Conservation (phyloP, 1,140 invertebrate species). For the Euborellia annulipes region DNA sequence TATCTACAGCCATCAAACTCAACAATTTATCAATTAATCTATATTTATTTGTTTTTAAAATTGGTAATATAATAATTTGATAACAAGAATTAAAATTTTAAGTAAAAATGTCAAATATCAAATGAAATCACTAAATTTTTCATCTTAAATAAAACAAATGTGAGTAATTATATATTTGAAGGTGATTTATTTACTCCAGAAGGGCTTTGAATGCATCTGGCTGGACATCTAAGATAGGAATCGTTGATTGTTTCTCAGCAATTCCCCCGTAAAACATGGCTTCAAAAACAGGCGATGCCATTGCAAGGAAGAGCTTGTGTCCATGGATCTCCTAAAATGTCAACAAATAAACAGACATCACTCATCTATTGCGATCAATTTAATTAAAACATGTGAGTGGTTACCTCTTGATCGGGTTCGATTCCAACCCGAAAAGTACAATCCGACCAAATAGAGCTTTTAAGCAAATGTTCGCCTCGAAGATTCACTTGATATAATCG, state of each 20-base stretch:
- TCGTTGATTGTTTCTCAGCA: conserved; percentile 51
- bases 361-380: not conserved
- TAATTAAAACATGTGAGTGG: not conserved
- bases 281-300: conserved; percentile 69
- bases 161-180: too few species aligned
- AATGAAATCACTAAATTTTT: too few species aligned
- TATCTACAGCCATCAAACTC: too few species aligned
- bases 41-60: too few species aligned
- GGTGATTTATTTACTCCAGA: conserved; percentile 46
- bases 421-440: conserved; percentile 67
- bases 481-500: conserved; percentile 47
- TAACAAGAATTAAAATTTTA: too few species aligned
- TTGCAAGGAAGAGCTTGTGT: conserved; percentile 65
- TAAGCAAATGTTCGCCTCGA: conserved; percentile 48
- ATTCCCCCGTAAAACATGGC: conserved; percentile 62
- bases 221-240: conserved; percentile 65
- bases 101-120: too few species aligned
- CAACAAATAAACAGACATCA: not conserved
- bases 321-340: conserved; percentile 41
- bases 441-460: conserved; percentile 62
- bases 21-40: too few species aligned
- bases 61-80: too few species aligned
- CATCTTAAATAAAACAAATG: too few species aligned
- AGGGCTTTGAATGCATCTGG: conserved; percentile 68
- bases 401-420: conserved; percentile 44